These are phyloP conservation scores for Erebia epiphron DNA, from an alignment of 2,888 invertebrate genomes.

Conservation along the genomic window DNA sequence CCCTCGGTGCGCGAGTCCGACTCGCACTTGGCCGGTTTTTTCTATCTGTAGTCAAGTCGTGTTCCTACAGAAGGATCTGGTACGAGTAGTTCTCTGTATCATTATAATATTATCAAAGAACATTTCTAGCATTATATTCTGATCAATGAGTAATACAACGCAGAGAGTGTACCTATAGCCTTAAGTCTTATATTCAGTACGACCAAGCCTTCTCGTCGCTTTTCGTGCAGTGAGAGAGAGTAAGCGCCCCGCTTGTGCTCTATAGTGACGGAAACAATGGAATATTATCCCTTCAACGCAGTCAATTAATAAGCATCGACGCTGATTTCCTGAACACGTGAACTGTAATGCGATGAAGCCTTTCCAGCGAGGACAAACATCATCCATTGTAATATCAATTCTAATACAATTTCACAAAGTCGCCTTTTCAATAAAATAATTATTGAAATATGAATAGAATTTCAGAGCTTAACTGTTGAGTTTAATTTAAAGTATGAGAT, in stretches of 20 bases:
- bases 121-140: no score
- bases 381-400: slow-evolving; percentile 32
- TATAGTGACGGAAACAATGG: not conserved
- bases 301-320: slow-evolving; percentile 28
- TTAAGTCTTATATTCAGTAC: no score
- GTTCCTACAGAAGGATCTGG: no score
- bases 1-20: no score
- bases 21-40: no score
- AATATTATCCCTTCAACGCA: slow-evolving; percentile 5
- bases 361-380: slow-evolving; percentile 53
- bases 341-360: slow-evolving; percentile 69
- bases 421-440: not conserved
- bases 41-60: no score
- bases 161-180: no score
- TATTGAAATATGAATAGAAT: not conserved
- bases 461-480: not conserved
- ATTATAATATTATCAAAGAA: no score
- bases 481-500: not conserved
- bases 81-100: no score
- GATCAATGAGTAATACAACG: no score
- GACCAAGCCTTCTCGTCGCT: no score
- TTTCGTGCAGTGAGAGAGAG: not conserved
- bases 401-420: slow-evolving; percentile 19
- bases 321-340: slow-evolving; percentile 57
- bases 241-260: not conserved